These are phyloP conservation scores for Melanitta fusca DNA, from an alignment of 2,797 vertebrate genomes.

Conservation along the genomic window DNA sequence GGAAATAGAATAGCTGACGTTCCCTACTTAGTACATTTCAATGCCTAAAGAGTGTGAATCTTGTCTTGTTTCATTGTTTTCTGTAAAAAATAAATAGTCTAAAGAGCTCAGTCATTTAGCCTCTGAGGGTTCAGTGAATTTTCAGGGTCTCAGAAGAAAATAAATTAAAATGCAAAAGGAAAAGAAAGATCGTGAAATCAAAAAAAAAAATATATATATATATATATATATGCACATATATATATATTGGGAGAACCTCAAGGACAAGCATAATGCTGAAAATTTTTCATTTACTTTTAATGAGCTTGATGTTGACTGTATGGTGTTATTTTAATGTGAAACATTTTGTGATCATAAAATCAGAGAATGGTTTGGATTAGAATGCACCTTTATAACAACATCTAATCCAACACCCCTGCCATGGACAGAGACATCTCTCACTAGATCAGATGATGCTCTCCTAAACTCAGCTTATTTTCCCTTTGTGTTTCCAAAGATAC, in stretches of 20 bases:
- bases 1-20: background rate
- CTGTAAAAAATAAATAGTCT: background rate
- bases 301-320: background rate
- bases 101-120: background rate
- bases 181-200: background rate
- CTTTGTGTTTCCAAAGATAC: conserved; percentile 84
- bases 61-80: background rate
- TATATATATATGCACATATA: too few relatives aligned
- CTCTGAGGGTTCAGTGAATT: background rate
- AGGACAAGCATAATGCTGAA: background rate
- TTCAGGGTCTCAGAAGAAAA: background rate
- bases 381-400: background rate
- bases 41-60: background rate
- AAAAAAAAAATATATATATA: background rate
- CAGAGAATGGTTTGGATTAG: background rate
- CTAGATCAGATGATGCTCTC: background rate
- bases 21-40: background rate
- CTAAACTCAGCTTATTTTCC: conserved; percentile 12
- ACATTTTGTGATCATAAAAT: background rate
- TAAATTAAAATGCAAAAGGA: background rate
- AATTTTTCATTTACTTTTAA: background rate
- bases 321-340: background rate
- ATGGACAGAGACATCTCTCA: background rate
- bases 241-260: background rate
- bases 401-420: too few relatives aligned